Base-by-base conservation (phyloP, 2,888 invertebrate genomes). In the Dasysyrphus albostriatus region DNA sequence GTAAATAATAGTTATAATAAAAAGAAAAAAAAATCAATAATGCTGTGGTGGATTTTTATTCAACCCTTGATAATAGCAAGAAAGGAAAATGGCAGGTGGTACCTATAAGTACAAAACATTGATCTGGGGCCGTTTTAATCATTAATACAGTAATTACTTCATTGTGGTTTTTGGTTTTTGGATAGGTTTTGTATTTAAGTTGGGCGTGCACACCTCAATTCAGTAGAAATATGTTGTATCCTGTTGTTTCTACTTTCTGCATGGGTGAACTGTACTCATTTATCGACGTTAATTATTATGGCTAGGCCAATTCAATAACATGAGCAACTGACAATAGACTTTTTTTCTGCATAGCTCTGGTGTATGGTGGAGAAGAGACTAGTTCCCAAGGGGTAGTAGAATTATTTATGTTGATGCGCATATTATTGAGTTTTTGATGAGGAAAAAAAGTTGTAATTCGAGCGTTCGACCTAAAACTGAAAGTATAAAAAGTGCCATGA, bases 11-110 rank as follows among this genome's bases (percentile, higher is more conserved):
- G 3, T 24, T n/a, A 7, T 32, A 32, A 6, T 1, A n/a, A 19
- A 34, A 51, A 51, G 5, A 54, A 56, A n/a, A 58, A n/a, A 34
- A 16, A 58, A 58, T 34, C 34, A 58, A 58, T 58, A 58, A 58
- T 58, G 14, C n/a, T 56, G 34, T 34, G 16, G 58, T 58, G 58
- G 34, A 58, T 37, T 16, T 16, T 16, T 34, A 58, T 34, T 16
- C 34, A 58, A 37, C 58, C 58, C 19, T 58, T 19, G 10, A 37
- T 19, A 58, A 58, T 56, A 16, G 16, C 16, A 16, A 1, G 16
- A 58, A 34, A 58, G 37, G 34, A 58, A 16, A 58, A 16, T 58
- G 58, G 10, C 58, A 58, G 9, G 34, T 58, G 56, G n/a, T 34
- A 58, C 24, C 24, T 24, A 2, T 24, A 24, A n/a, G n/a, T 24